These are phyloP conservation scores for Halcyon chelicuti DNA, from an alignment of 2,797 vertebrate species.

Conservation along the genomic window DNA sequence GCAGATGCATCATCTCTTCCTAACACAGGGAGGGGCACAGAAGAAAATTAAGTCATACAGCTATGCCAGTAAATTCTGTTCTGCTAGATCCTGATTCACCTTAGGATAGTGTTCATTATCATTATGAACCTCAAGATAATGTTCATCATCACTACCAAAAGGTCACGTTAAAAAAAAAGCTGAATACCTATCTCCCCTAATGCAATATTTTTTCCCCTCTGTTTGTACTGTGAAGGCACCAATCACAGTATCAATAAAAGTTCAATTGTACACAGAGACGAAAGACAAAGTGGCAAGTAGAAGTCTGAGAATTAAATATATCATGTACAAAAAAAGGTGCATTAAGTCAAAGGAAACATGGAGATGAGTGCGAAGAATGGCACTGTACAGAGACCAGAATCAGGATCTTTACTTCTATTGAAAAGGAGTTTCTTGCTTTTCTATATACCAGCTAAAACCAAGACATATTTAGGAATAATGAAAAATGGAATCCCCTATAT, in stretches of 20 bases:
- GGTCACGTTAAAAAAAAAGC: not conserved
- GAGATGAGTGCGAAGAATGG: not conserved
- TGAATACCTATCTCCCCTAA: not conserved
- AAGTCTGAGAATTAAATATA: not conserved
- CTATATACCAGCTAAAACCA: not conserved
- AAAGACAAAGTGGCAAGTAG: not conserved
- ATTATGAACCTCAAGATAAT: not conserved
- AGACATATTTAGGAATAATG: not conserved
- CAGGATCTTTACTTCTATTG: not conserved
- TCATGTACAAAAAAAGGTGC: not conserved
- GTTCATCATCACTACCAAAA: not conserved
- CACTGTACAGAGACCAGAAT: not conserved
- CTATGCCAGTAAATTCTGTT: not conserved
- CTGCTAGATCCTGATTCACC: not conserved
- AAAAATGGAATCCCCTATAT: not conserved
- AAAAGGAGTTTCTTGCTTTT: not conserved
- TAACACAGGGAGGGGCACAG: not conserved
- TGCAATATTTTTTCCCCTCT: not conserved
- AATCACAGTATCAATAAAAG: not conserved
- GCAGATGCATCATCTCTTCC: not conserved
- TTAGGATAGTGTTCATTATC: not conserved
- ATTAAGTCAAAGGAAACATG: not conserved
- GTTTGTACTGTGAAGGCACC: not conserved
- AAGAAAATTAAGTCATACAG: not conserved
- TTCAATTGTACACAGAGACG: not conserved